Evolutionary conservation across 2,797 vertebrate species (phyloP).

Genomic region (Mormyrus hasselquistii): DNA sequence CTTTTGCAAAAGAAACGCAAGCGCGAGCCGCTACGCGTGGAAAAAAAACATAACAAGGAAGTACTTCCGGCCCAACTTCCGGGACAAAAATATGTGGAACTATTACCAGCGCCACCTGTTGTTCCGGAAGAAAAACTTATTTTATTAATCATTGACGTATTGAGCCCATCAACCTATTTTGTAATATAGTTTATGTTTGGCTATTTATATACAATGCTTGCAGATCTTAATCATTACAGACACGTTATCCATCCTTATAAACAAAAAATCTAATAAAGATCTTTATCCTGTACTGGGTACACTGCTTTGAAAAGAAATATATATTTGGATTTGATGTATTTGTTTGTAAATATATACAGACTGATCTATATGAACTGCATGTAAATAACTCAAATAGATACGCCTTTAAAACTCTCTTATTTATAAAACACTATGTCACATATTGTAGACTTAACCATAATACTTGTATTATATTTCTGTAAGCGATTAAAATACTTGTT

Average conservation of each 20-base stretch:
- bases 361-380: neutral
- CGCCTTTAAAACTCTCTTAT: neutral
- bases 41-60: constrained; percentile 3
- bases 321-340: neutral
- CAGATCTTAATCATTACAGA: neutral
- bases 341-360: neutral
- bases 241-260: neutral
- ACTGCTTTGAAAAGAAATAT: neutral
- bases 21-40: neutral
- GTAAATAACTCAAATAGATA: neutral
- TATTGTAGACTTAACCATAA: neutral
- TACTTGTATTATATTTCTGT: neutral
- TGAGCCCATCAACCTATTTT: neutral
- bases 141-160: neutral
- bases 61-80: constrained; percentile 6
- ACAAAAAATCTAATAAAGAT: neutral
- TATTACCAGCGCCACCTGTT: neutral
- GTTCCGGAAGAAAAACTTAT: neutral
- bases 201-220: neutral
- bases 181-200: neutral
- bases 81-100: neutral
- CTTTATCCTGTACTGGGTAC: neutral
- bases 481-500: neutral
- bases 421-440: neutral
- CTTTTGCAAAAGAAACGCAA: neutral